Percentiles rank a stretch among this genome's conserved stretches.
These are phyloP conservation scores for Capromys pilorides DNA, from an alignment of 2,797 vertebrate species.

Conservation along the genomic window DNA sequence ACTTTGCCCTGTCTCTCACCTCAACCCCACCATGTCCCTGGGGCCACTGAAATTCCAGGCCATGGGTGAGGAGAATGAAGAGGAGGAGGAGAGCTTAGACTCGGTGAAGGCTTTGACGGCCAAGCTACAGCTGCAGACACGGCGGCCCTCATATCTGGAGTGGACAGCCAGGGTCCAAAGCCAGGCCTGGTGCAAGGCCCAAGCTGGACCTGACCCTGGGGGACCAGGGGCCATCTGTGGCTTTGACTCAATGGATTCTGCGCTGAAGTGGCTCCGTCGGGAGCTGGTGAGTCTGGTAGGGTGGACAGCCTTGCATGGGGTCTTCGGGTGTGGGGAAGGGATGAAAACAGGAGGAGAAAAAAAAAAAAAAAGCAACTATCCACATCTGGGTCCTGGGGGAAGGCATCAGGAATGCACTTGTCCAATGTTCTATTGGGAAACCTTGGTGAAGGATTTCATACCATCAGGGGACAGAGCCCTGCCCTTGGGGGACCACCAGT, in stretches of 20 bases:
- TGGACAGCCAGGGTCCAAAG: constrained; percentile 92
- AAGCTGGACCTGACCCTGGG: neutral
- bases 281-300: constrained; percentile 92
- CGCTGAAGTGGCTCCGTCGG: constrained; percentile 92
- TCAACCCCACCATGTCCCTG: constrained; percentile 78
- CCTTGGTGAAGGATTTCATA: neutral
- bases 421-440: neutral
- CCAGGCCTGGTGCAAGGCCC: constrained; percentile 86
- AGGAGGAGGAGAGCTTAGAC: constrained; percentile 89
- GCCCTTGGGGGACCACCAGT: neutral
- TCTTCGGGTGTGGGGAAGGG: neutral
- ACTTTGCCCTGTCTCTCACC: neutral
- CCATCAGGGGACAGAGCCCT: neutral
- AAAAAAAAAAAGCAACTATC: neutral
- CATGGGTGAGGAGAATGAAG: constrained; percentile 85
- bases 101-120: constrained; percentile 93
- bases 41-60: constrained; percentile 88
- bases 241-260: constrained; percentile 91
- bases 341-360: neutral
- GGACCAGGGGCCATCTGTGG: constrained; percentile 87
- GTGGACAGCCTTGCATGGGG: neutral
- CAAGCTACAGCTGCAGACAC: constrained; percentile 94
- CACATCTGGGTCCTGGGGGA: neutral
- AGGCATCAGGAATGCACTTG: neutral
- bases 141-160: constrained; percentile 95